Percentiles rank a stretch among this genome's conserved stretches.
phyloP scores from a whole-genome alignment of 2,797 vertebrate genomes.

The Anas bernieri region DNA sequence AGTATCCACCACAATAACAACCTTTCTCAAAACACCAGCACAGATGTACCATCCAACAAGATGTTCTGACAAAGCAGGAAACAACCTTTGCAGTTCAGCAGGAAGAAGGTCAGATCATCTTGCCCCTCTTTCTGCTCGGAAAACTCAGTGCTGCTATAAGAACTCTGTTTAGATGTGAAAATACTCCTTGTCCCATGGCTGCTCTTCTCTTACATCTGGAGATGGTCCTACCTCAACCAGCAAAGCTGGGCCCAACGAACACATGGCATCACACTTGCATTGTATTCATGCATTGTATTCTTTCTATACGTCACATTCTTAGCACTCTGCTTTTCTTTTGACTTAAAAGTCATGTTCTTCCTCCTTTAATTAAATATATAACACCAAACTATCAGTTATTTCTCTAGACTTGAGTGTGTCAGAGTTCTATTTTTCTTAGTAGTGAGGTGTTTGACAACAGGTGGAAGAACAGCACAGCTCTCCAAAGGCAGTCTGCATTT shows the following conservation, averaged over 20 bases:
- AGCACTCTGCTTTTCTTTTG: background rate
- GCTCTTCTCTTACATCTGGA: background rate
- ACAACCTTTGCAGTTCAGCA: slow-evolving; percentile 41
- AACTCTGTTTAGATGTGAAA: slow-evolving; percentile 23
- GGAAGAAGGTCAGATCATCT: slow-evolving; percentile 58
- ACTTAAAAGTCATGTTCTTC: background rate
- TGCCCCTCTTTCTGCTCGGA: slow-evolving; percentile 34
- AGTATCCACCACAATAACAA: background rate
- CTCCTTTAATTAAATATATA: background rate
- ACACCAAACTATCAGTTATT: background rate
- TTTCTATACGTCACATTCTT: background rate
- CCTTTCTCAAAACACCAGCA: slow-evolving; percentile 29
- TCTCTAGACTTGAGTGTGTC: background rate
- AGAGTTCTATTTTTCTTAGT: background rate
- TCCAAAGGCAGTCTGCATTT: background rate
- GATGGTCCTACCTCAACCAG: background rate
- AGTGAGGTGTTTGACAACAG: background rate
- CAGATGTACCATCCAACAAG: background rate
- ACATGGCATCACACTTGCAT: background rate
- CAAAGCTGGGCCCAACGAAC: background rate
- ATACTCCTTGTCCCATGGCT: background rate
- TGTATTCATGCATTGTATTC: background rate
- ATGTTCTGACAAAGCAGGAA: slow-evolving; percentile 65
- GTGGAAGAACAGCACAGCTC: background rate
- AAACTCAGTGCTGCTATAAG: slow-evolving; percentile 19